Percentiles rank a stretch among this genome's conserved stretches.
phyloP scores from a whole-genome alignment of 2,888 invertebrate species.

The Patella depressa region DNA sequence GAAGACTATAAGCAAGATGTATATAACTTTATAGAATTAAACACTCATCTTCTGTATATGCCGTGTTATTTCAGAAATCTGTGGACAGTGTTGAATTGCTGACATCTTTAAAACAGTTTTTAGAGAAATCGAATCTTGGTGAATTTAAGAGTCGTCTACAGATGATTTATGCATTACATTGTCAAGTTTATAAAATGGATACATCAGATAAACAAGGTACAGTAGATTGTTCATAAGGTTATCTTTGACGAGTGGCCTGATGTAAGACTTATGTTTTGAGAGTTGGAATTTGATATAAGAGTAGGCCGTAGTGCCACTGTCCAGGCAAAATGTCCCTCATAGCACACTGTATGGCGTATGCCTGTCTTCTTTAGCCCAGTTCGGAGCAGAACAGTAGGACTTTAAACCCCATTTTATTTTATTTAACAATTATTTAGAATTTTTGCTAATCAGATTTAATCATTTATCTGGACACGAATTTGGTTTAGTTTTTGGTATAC shows the following conservation, averaged over 20 bases:
- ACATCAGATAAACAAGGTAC: constrained; percentile 72
- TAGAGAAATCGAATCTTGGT: constrained; percentile 86
- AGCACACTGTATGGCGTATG: no score
- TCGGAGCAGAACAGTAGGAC: not conserved
- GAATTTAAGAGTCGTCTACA: constrained; percentile 86
- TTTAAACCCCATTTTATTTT: not conserved
- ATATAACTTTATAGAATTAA: no score
- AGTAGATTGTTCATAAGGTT: constrained; percentile 21
- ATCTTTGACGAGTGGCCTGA: no score
- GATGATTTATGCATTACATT: constrained; percentile 85
- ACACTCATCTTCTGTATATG: not conserved
- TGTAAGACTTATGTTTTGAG: no score
- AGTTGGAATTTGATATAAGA: no score
- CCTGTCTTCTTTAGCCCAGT: no score
- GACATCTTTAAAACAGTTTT: constrained; percentile 80
- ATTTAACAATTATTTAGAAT: not conserved
- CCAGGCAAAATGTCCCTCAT: no score
- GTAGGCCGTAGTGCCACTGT: no score
- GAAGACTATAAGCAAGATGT: no score
- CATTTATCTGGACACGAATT: no score
- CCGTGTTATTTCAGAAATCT: constrained; percentile 16
- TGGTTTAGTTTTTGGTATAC: no score
- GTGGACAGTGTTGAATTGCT: constrained; percentile 23
- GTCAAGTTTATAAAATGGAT: constrained; percentile 80
- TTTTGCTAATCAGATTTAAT: no score